Base-by-base conservation (phyloP, 1,140 invertebrate genomes). In the Orussus abietinus region DNA sequence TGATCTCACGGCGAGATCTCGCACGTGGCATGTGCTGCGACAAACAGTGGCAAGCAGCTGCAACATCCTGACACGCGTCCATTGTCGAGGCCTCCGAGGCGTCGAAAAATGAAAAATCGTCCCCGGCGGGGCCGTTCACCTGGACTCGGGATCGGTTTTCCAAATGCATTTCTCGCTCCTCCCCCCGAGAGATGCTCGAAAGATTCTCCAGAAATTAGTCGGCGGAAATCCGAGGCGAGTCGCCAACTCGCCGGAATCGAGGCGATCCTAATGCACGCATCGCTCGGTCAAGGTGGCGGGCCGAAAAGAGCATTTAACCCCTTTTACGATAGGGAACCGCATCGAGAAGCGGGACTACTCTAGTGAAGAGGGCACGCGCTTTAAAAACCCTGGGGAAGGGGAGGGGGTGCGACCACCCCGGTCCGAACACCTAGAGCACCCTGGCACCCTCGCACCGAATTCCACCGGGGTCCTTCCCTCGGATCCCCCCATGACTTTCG, bases 51-150 rank as follows among this genome's bases (percentile, higher is more conserved):
- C 60, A 57, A 53, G 57, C 64, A 66, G 64, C 66, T 66, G 62
- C 62, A 57, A 62, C 55, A 51, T 59, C 51, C 60, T 64, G 70
- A 73, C 68, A 73, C 67, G 70, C 67, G 68, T 69, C 66, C 65
- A 73, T 73, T 73, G 70, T 73, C 63, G 61, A 54, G 51, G 60
- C 57, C 64, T 66, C n/a, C 59, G 59, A 63, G 59, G 62, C 65
- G 62, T 66, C 64, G 61, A 66, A 59, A 69, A 70, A 71, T 72
- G 69, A 72, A 72, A 71, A 70, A 72, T 71, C 58, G 59, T 55
- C 56, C 56, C 38, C 44, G 40, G 25, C 35, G 37, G 20, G 57
- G 52, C 55, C 50, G 55, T 66, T 70, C 66, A 70, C 67, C 67
- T 70, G 67, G 64, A 53, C 31, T 46, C 36, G 12, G 36, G 12